Evolutionary conservation across 2,888 invertebrate genomes (phyloP), one percentile per base, ranked within the genome.

Genomic region (Lithosia quadra): DNA sequence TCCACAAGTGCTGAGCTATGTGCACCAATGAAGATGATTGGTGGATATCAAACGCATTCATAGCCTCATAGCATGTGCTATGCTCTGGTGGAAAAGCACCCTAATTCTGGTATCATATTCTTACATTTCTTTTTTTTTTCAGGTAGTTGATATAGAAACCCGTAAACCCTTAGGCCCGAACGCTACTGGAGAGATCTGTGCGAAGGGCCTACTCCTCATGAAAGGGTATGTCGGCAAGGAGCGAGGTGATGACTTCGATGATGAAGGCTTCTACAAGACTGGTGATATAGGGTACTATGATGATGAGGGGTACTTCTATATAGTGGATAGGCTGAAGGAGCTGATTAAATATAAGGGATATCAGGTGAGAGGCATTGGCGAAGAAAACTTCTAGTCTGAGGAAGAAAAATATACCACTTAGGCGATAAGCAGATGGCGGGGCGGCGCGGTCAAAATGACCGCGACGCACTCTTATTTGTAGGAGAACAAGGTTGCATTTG

Each of bases 181-280:
- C 77, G 85, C 97, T 83, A 94, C 95, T 28, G 99, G 99, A 0
- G 99, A 99, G 88, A 90, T 98, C 0, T 98, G 97, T 82, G 96
- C 97, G 24, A 97, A 97, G 84, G 97, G 98, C 0, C 95, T 96
- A 10, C 88, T 96, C 65, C 91, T 97, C 8, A 98, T 98, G 97
- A 97, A 97, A 82, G 98, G 98, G 0, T 99, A 99, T 85, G 94
- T 97, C 24, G 91, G 90, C 0, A 85, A 75, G 22, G 81, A 83
- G 3, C 77, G 65, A 0, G 72, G 74, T 0, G 96, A 96, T 73
- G 97, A 97, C 84, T 97, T 96, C 74, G 96, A 98, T 79, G 96
- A 97, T 0, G 98, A 98, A 87, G 96, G 98, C n/a, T 93, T 93
- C 91, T 97, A 81, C 97, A 98, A 90, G 96, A 98, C 92, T 0